Base-by-base conservation (phyloP, 2,797 vertebrate species). In the Basileuterus tristriatus region DNA sequence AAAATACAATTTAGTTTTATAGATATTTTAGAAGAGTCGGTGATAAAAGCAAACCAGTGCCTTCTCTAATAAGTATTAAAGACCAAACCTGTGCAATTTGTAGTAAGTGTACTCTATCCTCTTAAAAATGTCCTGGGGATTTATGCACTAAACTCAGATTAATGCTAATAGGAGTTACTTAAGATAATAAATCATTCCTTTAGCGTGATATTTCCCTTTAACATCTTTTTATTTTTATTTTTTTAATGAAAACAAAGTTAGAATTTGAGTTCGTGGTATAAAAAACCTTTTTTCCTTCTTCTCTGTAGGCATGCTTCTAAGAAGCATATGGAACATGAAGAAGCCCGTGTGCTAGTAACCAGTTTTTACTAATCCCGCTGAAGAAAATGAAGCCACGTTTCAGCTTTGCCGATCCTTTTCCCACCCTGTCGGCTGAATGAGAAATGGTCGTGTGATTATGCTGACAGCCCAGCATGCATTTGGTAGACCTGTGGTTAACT, bases 401-500 rank as follows among this genome's bases (percentile, higher is more conserved):
- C 94, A 93, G 84, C 90, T 96, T 91, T 97, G 97, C 94, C 34
- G 50, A 96, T 95, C 89, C 88, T 70, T 82, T 98, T 97, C 98
- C 95, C 88, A 91, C 93, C 85, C 92, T 83, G 90, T 95, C 69
- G 97, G 97, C 94, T 98, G 97, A 98, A 97, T 97, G 97, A 98
- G 95, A 97, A 97, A 90, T 94, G 98, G 98, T 98, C 90, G 90
- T 97, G 98, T 98, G 99, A 99, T 99, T 99, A 98, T 99, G 98
- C 98, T 98, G 96, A 98, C 98, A 97, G 78, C 98, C 98, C 98
- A 98, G 98, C 97, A 99, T 99, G 99, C 98, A 99, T 98, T 98
- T 99, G 97, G 98, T 99, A 98, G 99, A 99, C 98, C 98, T 99
- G 98, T 99, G 99, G 99, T 98, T 99, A 97, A 99, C 99, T 78